Evolutionary conservation across 2,113 vertebrate species (phyloP).

Genomic region (Calidris pygmaea): DNA sequence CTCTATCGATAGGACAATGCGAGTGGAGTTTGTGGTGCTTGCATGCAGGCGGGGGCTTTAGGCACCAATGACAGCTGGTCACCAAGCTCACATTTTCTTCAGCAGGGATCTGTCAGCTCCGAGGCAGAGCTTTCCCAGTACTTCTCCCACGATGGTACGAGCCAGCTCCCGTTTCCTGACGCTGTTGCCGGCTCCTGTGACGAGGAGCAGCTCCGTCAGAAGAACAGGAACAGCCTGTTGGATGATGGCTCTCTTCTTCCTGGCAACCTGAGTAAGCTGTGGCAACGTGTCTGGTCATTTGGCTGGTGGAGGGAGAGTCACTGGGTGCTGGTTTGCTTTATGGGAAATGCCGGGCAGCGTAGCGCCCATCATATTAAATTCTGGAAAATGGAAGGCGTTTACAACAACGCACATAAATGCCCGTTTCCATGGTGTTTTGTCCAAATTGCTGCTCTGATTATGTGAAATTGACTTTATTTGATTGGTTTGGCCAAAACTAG

Average conservation of each 20-base stretch:
- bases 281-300: background rate
- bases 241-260: slow-evolving; percentile 69
- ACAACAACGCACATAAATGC: background rate
- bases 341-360: background rate
- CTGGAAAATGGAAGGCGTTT: background rate
- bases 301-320: background rate
- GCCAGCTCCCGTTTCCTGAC: slow-evolving; percentile 78
- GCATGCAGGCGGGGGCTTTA: background rate
- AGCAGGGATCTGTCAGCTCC: slow-evolving; percentile 86
- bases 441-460: background rate
- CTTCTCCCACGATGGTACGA: slow-evolving; percentile 77
- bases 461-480: background rate
- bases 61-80: fast-evolving
- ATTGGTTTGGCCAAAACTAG: background rate
- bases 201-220: slow-evolving; percentile 76
- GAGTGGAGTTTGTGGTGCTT: background rate
- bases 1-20: background rate
- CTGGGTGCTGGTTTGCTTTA: background rate
- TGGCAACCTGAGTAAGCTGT: slow-evolving; percentile 51
- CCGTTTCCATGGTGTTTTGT: background rate
- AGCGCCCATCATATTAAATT: background rate
- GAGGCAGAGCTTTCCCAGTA: slow-evolving; percentile 90
- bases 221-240: slow-evolving; percentile 73
- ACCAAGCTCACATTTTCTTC: slow-evolving; percentile 8
- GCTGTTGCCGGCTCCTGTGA: slow-evolving; percentile 72